These are phyloP conservation scores for Aromia moschata DNA, from an alignment of 2,888 invertebrate genomes.

Conservation along the genomic window DNA sequence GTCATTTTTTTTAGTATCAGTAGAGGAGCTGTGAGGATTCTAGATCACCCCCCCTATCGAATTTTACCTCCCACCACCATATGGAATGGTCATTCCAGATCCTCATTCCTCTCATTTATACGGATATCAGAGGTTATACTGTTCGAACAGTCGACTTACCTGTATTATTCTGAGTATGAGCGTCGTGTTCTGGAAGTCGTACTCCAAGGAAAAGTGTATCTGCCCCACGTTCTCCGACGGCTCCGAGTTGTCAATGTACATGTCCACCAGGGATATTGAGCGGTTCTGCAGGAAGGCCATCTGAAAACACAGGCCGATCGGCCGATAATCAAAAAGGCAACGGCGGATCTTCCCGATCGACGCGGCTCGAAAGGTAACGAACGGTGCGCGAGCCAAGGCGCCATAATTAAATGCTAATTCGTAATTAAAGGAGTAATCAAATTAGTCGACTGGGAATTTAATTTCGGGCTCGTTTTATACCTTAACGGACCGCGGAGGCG, in stretches of 20 bases:
- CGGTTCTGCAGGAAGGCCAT: conserved; percentile 86
- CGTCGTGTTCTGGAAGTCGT: conserved; percentile 93
- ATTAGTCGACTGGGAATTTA: conserved; percentile 7
- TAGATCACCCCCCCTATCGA: too few relatives aligned
- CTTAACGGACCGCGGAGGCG: conserved; percentile 5
- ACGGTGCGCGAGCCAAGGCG: too few relatives aligned
- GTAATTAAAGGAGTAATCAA: conserved; percentile 8
- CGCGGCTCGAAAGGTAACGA: too few relatives aligned
- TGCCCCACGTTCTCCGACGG: conserved; percentile 94
- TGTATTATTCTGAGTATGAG: conserved; percentile 90
- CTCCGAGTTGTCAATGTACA: conserved; percentile 94
- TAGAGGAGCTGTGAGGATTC: too few relatives aligned
- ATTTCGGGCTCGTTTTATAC: conserved; percentile 16
- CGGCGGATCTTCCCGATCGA: not conserved
- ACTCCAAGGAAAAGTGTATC: conserved; percentile 92
- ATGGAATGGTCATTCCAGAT: too few relatives aligned
- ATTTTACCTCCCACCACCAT: too few relatives aligned
- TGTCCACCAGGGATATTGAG: conserved; percentile 90
- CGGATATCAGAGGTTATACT: too few relatives aligned
- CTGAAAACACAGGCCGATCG: conserved; percentile 58
- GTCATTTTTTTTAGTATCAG: too few relatives aligned
- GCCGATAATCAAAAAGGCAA: conserved; percentile 2
- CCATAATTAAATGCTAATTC: not conserved
- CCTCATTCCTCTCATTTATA: too few relatives aligned
- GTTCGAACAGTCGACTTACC: conserved; percentile 70